These are phyloP conservation scores for Megalops cyprinoides DNA, from an alignment of 2,797 vertebrate species.

Conservation along the genomic window DNA sequence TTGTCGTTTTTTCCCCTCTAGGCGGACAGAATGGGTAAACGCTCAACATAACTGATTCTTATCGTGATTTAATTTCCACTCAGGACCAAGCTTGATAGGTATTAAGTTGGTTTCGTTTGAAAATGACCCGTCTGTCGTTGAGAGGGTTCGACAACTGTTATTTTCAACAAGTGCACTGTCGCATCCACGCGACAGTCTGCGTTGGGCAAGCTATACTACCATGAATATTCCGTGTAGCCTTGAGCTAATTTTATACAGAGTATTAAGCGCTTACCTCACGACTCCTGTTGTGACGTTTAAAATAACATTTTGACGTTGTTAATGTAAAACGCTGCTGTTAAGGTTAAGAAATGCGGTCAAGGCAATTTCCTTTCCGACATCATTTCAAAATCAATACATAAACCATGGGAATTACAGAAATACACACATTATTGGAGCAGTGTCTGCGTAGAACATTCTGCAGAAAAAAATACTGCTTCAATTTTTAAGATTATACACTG, in stretches of 20 bases:
- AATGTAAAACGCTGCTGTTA: not conserved
- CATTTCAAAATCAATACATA: constrained; percentile 16
- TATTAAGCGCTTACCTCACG: not conserved
- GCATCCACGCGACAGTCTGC: not conserved
- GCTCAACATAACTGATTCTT: not conserved
- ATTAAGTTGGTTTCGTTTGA: not conserved
- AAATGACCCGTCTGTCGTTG: not conserved
- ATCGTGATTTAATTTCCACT: not conserved
- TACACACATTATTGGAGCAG: not conserved
- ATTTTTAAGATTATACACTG: not conserved
- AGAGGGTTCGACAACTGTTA: not conserved
- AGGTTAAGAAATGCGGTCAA: not conserved
- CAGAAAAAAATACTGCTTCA: not conserved
- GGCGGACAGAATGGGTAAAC: not conserved
- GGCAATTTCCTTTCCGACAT: not conserved
- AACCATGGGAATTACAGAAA: not conserved
- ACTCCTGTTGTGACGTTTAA: not conserved
- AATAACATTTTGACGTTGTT: not conserved
- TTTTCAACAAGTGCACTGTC: constrained; percentile 22
- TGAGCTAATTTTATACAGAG: constrained; percentile 7
- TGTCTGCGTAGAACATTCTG: too few species aligned
- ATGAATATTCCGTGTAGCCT: not conserved
- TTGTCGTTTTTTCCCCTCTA: not conserved
- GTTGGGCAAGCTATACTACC: not conserved
- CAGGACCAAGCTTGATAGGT: not conserved